These are phyloP conservation scores for Cephus pygmeus DNA, from an alignment of 2,888 invertebrate species.

Conservation along the genomic window DNA sequence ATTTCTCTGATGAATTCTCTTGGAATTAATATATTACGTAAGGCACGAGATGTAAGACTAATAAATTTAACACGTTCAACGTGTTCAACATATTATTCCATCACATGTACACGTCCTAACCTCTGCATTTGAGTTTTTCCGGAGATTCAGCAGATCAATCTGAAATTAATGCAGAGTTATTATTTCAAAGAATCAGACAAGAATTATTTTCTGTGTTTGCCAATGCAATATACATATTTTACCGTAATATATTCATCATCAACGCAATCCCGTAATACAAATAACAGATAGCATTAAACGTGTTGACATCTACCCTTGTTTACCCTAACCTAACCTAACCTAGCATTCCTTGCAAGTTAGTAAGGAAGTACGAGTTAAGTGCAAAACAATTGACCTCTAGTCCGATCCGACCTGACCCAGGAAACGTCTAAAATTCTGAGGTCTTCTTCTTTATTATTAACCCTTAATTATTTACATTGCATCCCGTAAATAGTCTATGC, in stretches of 20 bases:
- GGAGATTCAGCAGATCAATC: neutral
- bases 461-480: slow-evolving; percentile 53
- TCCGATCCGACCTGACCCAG: slow-evolving; percentile 18
- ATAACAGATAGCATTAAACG: neutral
- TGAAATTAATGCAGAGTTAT: neutral
- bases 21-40: neutral
- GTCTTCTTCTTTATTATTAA: slow-evolving; percentile 53
- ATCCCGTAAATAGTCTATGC: slow-evolving; percentile 43
- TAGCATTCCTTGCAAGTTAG: neutral
- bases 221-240: neutral
- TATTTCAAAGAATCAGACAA: neutral
- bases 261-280: neutral
- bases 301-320: neutral
- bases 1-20: neutral
- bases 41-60: neutral
- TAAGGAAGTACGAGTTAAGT: neutral
- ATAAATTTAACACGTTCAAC: neutral
- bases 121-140: neutral
- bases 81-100: neutral
- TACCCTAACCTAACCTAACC: neutral
- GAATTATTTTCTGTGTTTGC: neutral
- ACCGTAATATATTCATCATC: neutral
- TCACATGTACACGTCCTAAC: neutral
- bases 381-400: neutral
- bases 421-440: slow-evolving; percentile 24